A percentile compares a stretch with the other conserved stretches of the same genome.
phyloP scores from a whole-genome alignment of 2,113 vertebrate genomes.

The Anthoscopus minutus region DNA sequence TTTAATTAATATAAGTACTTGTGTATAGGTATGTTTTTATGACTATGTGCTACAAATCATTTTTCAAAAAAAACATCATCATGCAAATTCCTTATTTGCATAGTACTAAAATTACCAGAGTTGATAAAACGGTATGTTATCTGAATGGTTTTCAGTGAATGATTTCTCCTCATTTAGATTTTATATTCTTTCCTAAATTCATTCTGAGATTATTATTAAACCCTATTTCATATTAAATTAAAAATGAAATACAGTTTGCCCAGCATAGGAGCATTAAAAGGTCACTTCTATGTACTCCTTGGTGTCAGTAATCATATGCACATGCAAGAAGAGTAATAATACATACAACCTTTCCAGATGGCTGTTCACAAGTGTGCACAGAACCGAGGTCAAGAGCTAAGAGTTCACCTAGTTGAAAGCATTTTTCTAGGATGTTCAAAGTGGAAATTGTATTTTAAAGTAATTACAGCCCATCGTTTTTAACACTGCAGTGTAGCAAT shows the following conservation, averaged over 20 bases:
- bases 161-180: neutral
- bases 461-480: slow-evolving; percentile 45
- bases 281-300: neutral
- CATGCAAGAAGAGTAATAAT: neutral
- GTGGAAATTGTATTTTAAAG: slow-evolving; percentile 31
- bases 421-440: neutral
- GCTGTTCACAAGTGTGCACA: neutral
- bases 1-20: neutral
- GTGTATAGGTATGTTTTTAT: neutral
- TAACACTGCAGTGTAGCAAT: slow-evolving; percentile 1
- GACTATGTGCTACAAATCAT: neutral
- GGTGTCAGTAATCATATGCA: neutral
- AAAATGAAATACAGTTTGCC: slow-evolving; percentile 21
- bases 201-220: slow-evolving; percentile 30
- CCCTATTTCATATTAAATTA: slow-evolving; percentile 20
- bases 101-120: neutral
- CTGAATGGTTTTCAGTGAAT: neutral
- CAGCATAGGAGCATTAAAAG: neutral
- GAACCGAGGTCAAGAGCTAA: slow-evolving; percentile 25
- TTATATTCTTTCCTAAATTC: slow-evolving; percentile 11
- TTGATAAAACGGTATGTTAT: slow-evolving; percentile 1
- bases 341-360: neutral
- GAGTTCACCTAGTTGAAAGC: neutral
- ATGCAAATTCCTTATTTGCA: slow-evolving; percentile 8
- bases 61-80: neutral